Percentiles rank a stretch among this genome's conserved stretches.
These are phyloP conservation scores for Ploceus nigricollis DNA, from an alignment of 2,113 vertebrate genomes.

Conservation along the genomic window DNA sequence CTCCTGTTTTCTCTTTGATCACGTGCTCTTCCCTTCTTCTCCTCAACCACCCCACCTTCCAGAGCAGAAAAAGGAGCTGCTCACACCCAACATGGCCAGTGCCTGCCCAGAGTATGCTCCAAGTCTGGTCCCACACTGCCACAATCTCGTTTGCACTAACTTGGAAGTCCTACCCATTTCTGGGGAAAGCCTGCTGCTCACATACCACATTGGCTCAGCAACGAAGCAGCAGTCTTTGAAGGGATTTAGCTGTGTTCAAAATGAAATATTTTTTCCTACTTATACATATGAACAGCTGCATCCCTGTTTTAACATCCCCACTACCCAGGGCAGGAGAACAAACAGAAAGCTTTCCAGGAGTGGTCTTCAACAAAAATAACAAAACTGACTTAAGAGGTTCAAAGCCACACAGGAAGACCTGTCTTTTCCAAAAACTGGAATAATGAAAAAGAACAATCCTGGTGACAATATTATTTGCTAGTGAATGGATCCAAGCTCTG, in stretches of 20 bases:
- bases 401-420: neutral
- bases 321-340: neutral
- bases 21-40: neutral
- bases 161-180: neutral
- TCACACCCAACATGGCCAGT: neutral
- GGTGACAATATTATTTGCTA: neutral
- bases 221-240: neutral
- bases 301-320: neutral
- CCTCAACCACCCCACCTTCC: fast-evolving
- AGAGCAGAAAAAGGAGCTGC: neutral
- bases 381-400: neutral
- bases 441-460: neutral
- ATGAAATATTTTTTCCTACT: neutral
- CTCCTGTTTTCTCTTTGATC: neutral
- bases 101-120: neutral
- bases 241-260: neutral
- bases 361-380: neutral
- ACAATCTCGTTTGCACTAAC: neutral
- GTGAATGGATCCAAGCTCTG: neutral
- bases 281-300: neutral
- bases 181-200: neutral
- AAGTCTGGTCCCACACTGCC: neutral
- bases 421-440: neutral
- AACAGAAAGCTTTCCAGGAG: neutral
- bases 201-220: neutral